Conservation (phyloP, 2,888 invertebrate species). For the Drosophila mercatorum region DNA sequence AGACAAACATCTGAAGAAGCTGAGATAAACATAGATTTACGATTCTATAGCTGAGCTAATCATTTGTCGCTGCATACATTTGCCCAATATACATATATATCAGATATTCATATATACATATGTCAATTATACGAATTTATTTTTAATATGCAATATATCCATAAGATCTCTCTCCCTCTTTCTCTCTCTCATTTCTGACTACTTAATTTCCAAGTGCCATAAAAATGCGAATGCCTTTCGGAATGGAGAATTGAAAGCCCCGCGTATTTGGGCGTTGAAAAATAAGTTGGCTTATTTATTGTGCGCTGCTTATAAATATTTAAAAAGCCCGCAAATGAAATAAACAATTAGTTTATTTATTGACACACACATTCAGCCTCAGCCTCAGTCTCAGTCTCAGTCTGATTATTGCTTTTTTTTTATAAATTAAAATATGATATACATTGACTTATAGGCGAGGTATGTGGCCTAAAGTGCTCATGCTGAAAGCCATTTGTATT, state of each 20-base stretch:
- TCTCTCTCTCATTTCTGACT: slow-evolving; percentile 45
- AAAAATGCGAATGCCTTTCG: slow-evolving; percentile 63
- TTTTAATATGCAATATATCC: slow-evolving; percentile 63
- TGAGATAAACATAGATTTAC: slow-evolving; percentile 36
- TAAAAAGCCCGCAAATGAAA: slow-evolving; percentile 72
- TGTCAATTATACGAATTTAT: slow-evolving; percentile 74
- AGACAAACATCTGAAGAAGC: slow-evolving; percentile 8
- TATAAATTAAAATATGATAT: slow-evolving; percentile 24
- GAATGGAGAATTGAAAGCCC: slow-evolving; percentile 44
- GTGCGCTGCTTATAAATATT: slow-evolving; percentile 69
- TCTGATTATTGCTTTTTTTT: slow-evolving; percentile 19
- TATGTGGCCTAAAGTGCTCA: slow-evolving; percentile 38
- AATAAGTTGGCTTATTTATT: slow-evolving; percentile 72
- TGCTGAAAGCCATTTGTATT: slow-evolving; percentile 47
- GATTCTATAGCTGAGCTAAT: slow-evolving; percentile 32
- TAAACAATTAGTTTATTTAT: slow-evolving; percentile 81
- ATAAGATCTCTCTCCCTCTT: slow-evolving; percentile 7
- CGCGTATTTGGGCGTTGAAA: slow-evolving; percentile 64
- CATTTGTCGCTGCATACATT: slow-evolving; percentile 11
- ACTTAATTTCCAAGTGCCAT: slow-evolving; percentile 79
- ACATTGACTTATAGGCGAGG: slow-evolving; percentile 33
- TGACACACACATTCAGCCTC: slow-evolving; percentile 36
- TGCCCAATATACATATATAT: neutral
- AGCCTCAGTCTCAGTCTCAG: slow-evolving; percentile 15
- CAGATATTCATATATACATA: slow-evolving; percentile 41